A percentile compares a stretch with the other conserved stretches of the same genome.
phyloP scores from a whole-genome alignment of 2,888 invertebrate genomes.

The Charanyca ferruginea region DNA sequence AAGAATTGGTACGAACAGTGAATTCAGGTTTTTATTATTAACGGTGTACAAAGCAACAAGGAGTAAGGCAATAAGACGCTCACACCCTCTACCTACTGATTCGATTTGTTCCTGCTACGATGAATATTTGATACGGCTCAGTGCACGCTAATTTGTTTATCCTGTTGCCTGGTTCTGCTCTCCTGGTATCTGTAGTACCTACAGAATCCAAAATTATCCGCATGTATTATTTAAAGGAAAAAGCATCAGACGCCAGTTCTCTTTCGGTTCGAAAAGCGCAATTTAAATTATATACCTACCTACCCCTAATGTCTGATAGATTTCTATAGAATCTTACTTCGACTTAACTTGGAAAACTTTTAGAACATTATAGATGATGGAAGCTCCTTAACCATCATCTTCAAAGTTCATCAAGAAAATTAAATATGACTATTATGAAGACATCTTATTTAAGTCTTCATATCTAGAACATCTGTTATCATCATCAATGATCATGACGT shows the following conservation, averaged over 20 bases:
- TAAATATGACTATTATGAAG: conserved; percentile 56
- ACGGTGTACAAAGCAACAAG: conserved; percentile 73
- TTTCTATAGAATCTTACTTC: conserved; percentile 3
- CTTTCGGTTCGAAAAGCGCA: conserved; percentile 14
- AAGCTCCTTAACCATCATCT: conserved; percentile 2
- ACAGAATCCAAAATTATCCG: conserved; percentile 71
- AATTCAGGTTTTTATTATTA: conserved; percentile 80
- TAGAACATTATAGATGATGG: too few species aligned
- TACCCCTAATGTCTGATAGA: conserved; percentile 26
- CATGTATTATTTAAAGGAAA: conserved; percentile 67
- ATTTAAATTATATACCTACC: conserved; percentile 1
- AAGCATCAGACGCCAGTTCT: conserved; percentile 38
- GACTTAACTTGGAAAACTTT: background rate
- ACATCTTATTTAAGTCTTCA: conserved; percentile 61
- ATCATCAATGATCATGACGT: conserved; percentile 64
- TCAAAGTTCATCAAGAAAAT: conserved; percentile 4
- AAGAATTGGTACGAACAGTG: conserved; percentile 58
- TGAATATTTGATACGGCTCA: conserved; percentile 91
- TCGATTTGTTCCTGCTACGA: conserved; percentile 90
- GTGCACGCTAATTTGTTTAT: conserved; percentile 91
- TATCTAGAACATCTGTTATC: conserved; percentile 66
- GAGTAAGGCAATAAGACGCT: conserved; percentile 83
- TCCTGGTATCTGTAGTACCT: conserved; percentile 76
- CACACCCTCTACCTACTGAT: conserved; percentile 83
- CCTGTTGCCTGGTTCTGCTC: conserved; percentile 82